Evolutionary conservation across 2,113 vertebrate species (phyloP), one percentile per base, ranked within the genome.

Genomic region (Lepisosteus osseus): DNA sequence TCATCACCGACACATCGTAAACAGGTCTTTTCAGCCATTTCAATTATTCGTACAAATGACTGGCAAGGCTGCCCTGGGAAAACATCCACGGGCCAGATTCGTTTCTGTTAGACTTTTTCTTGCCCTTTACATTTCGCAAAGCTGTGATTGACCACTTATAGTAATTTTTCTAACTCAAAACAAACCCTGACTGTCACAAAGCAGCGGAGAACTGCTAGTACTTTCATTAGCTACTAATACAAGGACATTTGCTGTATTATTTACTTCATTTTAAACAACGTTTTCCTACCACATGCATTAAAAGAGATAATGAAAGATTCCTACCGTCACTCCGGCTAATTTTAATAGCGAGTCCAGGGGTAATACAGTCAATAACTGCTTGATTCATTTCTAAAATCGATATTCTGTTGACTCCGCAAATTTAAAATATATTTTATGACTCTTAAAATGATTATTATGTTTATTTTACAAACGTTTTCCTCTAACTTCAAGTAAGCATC

Each of bases 241-340:
- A 29, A 29, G 29, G 29, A 29, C 29, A 29, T 29, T 29, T 29
- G 29, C 29, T 29, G 29, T 29, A 29, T 29, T 29, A 29, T 29
- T 29, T 29, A 29, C 29, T 29, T 29, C 29, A 29, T 29, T 29
- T 29, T 29, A 29, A 29, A 29, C 29, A 29, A 1, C 29, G 29
- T 29, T 29, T 29, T 29, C 29, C 29, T 29, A 29, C 29, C 29
- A 29, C 29, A 29, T 29, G 29, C 29, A 29, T 29, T 29, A 29
- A 29, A 29, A 29, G 29, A 29, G 3, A 14, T 12, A 51, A 54
- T 9, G 29, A 6, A 42, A 59, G 15, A 14, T 6, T 54, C 86
- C 86, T 76, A 90, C 89, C 89, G 62, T 90, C 85, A 51, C 87
- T 90, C 17, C 89, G 86, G 55, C 79, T 77, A 43, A 90, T 89